Conservation (phyloP, 92 coral and sea anemone genomes). For the Meandrina meandrites region DNA sequence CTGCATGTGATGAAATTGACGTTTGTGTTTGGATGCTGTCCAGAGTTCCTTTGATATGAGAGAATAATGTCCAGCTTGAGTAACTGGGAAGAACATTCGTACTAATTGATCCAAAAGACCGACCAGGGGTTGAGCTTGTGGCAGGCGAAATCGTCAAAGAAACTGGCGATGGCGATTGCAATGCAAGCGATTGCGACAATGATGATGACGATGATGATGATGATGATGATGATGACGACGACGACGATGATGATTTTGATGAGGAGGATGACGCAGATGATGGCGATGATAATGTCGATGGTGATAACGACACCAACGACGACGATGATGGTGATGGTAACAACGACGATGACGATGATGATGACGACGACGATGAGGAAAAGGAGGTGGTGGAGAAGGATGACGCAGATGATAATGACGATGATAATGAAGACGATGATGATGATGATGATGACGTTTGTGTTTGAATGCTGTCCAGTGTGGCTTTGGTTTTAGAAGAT, state of each 20-base stretch:
- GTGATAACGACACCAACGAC: no score
- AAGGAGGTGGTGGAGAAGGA: not conserved
- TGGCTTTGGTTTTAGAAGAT: not conserved
- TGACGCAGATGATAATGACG: not conserved
- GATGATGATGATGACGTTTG: not conserved
- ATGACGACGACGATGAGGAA: no score
- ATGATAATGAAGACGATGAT: not conserved
- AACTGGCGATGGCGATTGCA: not conserved
- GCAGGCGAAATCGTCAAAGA: not conserved
- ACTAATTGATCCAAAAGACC: not conserved
- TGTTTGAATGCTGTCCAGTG: not conserved
- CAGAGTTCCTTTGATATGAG: not conserved
- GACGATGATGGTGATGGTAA: no score
- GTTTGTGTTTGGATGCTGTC: not conserved
- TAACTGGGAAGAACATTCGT: not conserved
- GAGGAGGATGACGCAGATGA: no score
- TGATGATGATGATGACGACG: no score
- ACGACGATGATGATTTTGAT: no score
- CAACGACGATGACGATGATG: no score
- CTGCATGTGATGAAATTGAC: not conserved
- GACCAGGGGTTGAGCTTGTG: not conserved
- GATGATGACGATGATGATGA: no score
- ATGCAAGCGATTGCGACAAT: no score
- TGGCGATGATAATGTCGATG: no score
- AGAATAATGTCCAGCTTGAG: not conserved